Percentiles rank a stretch among this genome's conserved stretches.
Conservation (phyloP, 2,797 vertebrate genomes). For the Loriculus beryllinus region DNA sequence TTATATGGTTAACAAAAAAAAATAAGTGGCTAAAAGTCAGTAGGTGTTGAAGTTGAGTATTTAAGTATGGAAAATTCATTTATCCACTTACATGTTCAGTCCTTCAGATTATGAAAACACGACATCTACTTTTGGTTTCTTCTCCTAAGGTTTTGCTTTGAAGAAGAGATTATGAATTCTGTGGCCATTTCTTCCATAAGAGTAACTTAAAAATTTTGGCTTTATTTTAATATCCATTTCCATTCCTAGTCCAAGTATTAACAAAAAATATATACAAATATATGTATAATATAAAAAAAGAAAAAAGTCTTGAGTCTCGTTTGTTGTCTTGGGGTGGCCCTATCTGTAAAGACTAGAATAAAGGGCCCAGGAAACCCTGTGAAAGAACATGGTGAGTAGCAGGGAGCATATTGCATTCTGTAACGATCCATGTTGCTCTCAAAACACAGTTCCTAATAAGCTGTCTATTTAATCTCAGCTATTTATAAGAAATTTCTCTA, state of each 20-base stretch:
- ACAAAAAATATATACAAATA: neutral
- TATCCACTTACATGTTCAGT: neutral
- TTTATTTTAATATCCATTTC: neutral
- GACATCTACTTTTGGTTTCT: neutral
- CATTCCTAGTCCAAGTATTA: neutral
- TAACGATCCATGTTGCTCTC: neutral
- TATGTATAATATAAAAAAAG: neutral
- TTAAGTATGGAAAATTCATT: neutral
- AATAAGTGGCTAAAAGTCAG: neutral
- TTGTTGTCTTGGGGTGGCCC: neutral
- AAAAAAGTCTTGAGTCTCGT: neutral
- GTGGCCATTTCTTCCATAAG: neutral
- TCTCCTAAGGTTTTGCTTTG: neutral
- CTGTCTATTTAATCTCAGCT: neutral
- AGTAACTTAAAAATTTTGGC: neutral
- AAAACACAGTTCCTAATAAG: neutral
- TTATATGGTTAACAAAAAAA: neutral
- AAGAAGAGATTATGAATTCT: neutral
- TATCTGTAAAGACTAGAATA: neutral
- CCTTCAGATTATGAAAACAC: neutral
- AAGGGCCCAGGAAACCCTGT: neutral
- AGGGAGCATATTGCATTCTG: neutral
- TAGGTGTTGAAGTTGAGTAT: neutral
- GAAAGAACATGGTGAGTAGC: neutral
- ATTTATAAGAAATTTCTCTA: neutral